Evolutionary conservation across 2,888 invertebrate species (phyloP), one percentile per base, ranked within the genome.

Genomic region (Molorchus minor): DNA sequence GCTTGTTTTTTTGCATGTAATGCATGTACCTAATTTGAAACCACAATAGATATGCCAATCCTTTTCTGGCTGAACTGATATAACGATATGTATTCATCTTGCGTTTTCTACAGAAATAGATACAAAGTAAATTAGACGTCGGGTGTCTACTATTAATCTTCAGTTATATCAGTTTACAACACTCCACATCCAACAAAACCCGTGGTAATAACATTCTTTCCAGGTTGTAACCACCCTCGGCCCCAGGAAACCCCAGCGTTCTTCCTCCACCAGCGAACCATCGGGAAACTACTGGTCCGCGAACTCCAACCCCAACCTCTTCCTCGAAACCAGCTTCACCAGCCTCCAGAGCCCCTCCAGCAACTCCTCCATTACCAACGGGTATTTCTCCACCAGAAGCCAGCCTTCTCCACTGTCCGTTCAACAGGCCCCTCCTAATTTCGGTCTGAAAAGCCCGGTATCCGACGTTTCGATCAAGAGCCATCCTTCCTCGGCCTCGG

Each of bases 181-280:
- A n/a, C n/a, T n/a, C n/a, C n/a, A n/a, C n/a, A n/a, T n/a, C n/a
- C n/a, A n/a, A n/a, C n/a, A n/a, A n/a, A n/a, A n/a, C n/a, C n/a
- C n/a, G n/a, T n/a, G n/a, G n/a, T n/a, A 15, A 45, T 55, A 10
- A 16, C 17, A 20, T 63, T 36, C 16, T 21, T 70, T 68, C 5
- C 64, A 90, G 90, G 90, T 90, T 87, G 85, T 90, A 87, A 88
- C 88, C 64, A 87, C 90, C 71, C 85, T 89, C 77, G 92, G 92
- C 45, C 92, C 92, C 64, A 86, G 88, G 61, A 93, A 92, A 79
- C 92, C 92, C 8, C 89, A 89, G 76, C 84, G 90, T 43, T 75
- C 81, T 41, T 72, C 78, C 20, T 79, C 81, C 75, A 74, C 81
- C 80, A 67, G 81, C 62, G 71, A 71, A 44, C 64, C 65, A 5